Evolutionary conservation across 2,113 vertebrate genomes (phyloP).

Genomic region (western clawed frog (Xenopus tropicalis)): UCB_Xtro_10.0 CM004443.2:98412001-98412500

Average conservation of each 20-base stretch:
- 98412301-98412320: slow-evolving; percentile 1
- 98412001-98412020: background rate
- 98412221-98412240: slow-evolving; percentile 3
- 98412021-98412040: background rate
- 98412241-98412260: slow-evolving; percentile 3
- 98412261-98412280: slow-evolving; percentile 5
- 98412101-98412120: slow-evolving; percentile 11
- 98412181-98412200: slow-evolving; percentile 10
- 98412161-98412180: slow-evolving; percentile 16
- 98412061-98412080: background rate
- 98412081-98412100: background rate
- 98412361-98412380: slow-evolving; percentile 64
- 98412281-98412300: slow-evolving; percentile 20
- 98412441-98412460: accelerated
- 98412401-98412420: slow-evolving; percentile 47
- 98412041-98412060: background rate
- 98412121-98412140: slow-evolving; percentile 3
- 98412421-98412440: background rate
- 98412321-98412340: slow-evolving; percentile 4
- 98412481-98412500: background rate
- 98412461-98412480: background rate
- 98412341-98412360: background rate
- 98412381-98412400: slow-evolving; percentile 52
- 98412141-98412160: background rate
- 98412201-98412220: slow-evolving; percentile 1